phyloP scores from a whole-genome alignment of 2,797 vertebrate genomes.

The Decapterus maruadsi region DNA sequence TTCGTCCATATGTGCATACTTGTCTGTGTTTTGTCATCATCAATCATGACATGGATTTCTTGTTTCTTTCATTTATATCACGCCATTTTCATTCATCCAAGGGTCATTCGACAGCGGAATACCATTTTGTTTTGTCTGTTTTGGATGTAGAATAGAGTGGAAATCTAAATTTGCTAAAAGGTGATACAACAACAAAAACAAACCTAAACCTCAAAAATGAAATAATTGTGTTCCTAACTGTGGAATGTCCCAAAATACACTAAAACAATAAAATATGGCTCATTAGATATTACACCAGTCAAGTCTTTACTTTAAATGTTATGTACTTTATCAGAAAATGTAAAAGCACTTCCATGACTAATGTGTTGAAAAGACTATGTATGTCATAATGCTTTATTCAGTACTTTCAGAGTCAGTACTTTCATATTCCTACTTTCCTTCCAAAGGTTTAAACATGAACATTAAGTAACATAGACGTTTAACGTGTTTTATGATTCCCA shows the following conservation, averaged over 20 bases:
- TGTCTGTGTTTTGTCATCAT: conserved; percentile 79
- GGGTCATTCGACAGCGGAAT: conserved; percentile 84
- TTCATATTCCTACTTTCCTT: not conserved
- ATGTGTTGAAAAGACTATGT: not conserved
- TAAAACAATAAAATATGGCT: conserved; percentile 56
- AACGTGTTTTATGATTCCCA: conserved; percentile 20
- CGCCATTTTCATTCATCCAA: conserved; percentile 68
- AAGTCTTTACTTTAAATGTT: not conserved
- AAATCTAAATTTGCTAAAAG: conserved; percentile 73
- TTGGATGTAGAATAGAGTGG: conserved; percentile 87
- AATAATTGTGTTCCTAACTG: conserved; percentile 76
- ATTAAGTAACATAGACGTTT: not conserved
- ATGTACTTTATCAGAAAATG: not conserved
- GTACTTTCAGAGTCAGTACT: not conserved
- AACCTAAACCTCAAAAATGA: conserved; percentile 56
- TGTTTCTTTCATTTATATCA: conserved; percentile 59
- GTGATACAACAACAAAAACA: conserved; percentile 56
- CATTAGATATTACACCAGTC: conserved; percentile 39
- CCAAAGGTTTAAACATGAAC: conserved; percentile 20
- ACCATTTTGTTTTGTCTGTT: conserved; percentile 82
- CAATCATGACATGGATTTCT: conserved; percentile 64
- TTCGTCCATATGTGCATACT: conserved; percentile 76
- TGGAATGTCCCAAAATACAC: conserved; percentile 81
- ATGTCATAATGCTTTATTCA: not conserved
- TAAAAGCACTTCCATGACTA: not conserved